phyloP scores from a whole-genome alignment of 2,888 invertebrate genomes.

The Aleiodes leptofemur region DNA sequence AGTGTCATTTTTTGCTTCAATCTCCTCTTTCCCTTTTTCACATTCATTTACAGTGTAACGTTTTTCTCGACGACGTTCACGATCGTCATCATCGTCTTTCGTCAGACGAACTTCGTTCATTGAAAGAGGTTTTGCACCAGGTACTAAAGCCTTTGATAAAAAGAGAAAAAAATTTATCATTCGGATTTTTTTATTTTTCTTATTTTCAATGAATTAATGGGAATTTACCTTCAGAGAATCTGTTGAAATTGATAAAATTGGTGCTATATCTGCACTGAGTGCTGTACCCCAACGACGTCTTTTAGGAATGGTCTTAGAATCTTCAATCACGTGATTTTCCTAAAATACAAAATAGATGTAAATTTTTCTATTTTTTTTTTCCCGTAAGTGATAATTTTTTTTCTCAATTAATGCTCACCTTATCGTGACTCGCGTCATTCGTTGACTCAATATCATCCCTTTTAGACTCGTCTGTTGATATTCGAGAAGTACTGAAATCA shows the following conservation, averaged over 20 bases:
- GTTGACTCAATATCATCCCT: constrained; percentile 59
- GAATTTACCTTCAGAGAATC: constrained; percentile 81
- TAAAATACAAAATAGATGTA: constrained; percentile 47
- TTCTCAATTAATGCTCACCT: constrained; percentile 57
- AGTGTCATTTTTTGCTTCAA: constrained; percentile 63
- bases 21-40: constrained; percentile 63
- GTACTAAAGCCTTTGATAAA: constrained; percentile 71
- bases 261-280: constrained; percentile 76
- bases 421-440: constrained; percentile 62
- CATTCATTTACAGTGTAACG: constrained; percentile 63
- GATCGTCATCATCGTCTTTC: constrained; percentile 74
- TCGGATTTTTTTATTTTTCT: not conserved
- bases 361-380: constrained; percentile 4
- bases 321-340: constrained; percentile 67
- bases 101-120: constrained; percentile 74
- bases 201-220: not conserved
- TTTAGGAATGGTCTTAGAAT: constrained; percentile 68
- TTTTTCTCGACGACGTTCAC: constrained; percentile 67
- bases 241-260: constrained; percentile 84
- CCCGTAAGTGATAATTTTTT: no score
- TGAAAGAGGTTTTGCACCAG: constrained; percentile 75
- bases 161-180: not conserved
- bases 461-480: constrained; percentile 60
- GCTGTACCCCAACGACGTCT: constrained; percentile 75
- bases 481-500: constrained; percentile 63